phyloP scores from a whole-genome alignment of 2,113 vertebrate species.

The Manacus vitellinus region DNA sequence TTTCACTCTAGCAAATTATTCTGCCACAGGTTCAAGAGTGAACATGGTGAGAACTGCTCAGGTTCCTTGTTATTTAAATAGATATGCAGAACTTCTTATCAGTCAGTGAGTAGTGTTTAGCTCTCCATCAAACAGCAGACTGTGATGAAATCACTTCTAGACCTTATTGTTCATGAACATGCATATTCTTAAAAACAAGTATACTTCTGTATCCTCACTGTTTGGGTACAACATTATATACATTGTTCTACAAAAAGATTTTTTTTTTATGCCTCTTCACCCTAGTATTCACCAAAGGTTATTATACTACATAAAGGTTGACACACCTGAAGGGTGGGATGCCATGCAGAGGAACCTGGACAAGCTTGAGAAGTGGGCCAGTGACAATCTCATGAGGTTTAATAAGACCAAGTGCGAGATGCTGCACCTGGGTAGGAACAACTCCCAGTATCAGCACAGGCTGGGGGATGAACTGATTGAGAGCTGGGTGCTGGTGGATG shows the following conservation, averaged over 20 bases:
- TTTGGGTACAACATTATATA: neutral
- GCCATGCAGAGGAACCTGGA: neutral
- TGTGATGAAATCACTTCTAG: neutral
- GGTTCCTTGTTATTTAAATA: neutral
- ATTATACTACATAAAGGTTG: rapidly evolving
- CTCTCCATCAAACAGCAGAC: neutral
- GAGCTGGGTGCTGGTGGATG: neutral
- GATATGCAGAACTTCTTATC: neutral
- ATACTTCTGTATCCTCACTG: neutral
- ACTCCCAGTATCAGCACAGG: neutral
- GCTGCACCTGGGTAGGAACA: neutral
- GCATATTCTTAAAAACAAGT: neutral
- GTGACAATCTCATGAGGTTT: neutral
- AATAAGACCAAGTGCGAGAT: neutral
- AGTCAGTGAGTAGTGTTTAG: neutral
- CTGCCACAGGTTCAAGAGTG: neutral
- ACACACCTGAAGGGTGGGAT: neutral
- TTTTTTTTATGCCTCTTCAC: neutral
- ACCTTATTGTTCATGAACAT: neutral
- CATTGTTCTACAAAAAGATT: neutral
- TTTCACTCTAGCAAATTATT: neutral
- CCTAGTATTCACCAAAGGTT: neutral
- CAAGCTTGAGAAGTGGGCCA: neutral
- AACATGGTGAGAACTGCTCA: neutral
- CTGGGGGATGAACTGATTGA: neutral